These are phyloP conservation scores for Micrasema minimum DNA, from an alignment of 1,140 invertebrate species.

Conservation along the genomic window DNA sequence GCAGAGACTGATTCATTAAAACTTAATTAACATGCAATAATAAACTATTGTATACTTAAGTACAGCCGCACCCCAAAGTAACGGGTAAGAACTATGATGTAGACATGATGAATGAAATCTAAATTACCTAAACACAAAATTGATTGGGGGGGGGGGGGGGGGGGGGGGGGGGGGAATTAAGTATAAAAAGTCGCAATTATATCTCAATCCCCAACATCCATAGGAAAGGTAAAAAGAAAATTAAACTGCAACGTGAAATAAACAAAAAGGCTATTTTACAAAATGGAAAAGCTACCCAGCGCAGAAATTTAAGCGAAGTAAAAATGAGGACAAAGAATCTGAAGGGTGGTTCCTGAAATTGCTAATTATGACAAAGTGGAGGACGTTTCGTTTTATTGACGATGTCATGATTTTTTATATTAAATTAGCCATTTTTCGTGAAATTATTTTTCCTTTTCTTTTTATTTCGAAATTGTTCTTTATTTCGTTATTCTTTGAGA, in stretches of 20 bases:
- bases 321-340: neutral
- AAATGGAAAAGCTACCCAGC: neutral
- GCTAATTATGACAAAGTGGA: slow-evolving; percentile 53
- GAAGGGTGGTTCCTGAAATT: slow-evolving; percentile 42
- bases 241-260: slow-evolving; percentile 16
- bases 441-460: slow-evolving; percentile 2
- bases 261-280: slow-evolving; percentile 12
- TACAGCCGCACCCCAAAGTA: too few species aligned
- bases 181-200: neutral
- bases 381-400: slow-evolving; percentile 47
- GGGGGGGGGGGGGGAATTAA: neutral
- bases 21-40: too few species aligned
- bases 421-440: slow-evolving; percentile 35
- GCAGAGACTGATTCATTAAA: too few species aligned
- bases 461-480: too few species aligned
- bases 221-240: slow-evolving; percentile 21
- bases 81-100: neutral
- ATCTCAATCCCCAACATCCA: too few species aligned
- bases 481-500: too few species aligned
- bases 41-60: too few species aligned
- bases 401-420: slow-evolving; percentile 37
- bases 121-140: neutral
- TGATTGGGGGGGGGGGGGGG: neutral
- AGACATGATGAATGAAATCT: neutral
- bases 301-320: neutral